Base-by-base conservation (phyloP, 2,888 invertebrate genomes). In the Crossocerus cetratus region DNA sequence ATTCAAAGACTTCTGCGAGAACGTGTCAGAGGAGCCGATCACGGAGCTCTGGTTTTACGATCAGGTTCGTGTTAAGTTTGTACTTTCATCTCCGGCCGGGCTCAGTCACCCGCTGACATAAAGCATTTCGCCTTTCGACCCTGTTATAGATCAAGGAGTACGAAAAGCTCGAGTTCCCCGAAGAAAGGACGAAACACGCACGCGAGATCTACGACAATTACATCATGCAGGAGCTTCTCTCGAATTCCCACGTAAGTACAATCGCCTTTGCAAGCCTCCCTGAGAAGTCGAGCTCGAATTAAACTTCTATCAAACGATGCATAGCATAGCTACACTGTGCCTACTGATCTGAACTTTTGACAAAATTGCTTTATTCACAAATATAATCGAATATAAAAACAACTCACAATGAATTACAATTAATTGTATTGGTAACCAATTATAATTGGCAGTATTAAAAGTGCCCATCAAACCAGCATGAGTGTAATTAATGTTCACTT, bases 1-100 rank as follows among this genome's bases (percentile, higher is more conserved):
- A 91, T 99, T 99, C 93, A 99, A 99, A 93, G 99, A 99, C 92
- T 99, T 97, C 93, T 99, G 99, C 92, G 98, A 99, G 93, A 98
- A 96, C 91, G 94, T 96, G 86, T 96, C 96, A 88, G 98, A 99
- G 87, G 98, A 98, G 91, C 96, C 98, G 86, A 96, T 99, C 91
- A 98, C 99, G 90, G 99, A 99, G 91, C 94, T 99, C 90, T 96
- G 97, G 92, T 99, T 99, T 94, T 99, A 99, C 92, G 99, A 99
- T 94, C 98, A 99, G 95, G 99, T 99, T 93, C 93, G 93, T 80
- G 57, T 74, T 69, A 65, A 54, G 66, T 65, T 55, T 61, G 68
- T 44, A 65, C 61, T 44, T 11, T 49, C 49, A 49, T 21, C 2
- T 0, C 2, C 55, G 2, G 56, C 49, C 18, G 56, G 65, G 53